Conservation (phyloP, 2,888 invertebrate species). For the Drosophila neotestacea region DNA sequence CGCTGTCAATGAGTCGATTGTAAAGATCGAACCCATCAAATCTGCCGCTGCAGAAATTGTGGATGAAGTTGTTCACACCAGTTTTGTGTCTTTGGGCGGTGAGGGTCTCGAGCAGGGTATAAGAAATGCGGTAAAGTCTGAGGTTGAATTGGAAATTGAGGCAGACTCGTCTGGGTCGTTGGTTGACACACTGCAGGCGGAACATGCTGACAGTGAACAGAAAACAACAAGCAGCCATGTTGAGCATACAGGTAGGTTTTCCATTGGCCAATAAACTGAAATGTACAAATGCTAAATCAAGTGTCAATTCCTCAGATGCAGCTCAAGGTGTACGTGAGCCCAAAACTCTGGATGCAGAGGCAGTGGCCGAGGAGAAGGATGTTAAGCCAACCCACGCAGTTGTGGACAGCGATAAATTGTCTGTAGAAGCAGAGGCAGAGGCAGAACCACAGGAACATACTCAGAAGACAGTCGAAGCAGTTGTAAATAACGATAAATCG, state of each 20-base stretch:
- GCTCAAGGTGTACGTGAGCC: constrained; percentile 56
- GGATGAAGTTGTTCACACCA: constrained; percentile 47
- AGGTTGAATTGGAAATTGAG: constrained; percentile 69
- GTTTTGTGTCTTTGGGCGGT: constrained; percentile 57
- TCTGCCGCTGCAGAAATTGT: constrained; percentile 32
- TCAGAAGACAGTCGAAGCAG: constrained; percentile 4
- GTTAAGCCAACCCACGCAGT: background rate
- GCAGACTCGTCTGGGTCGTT: constrained; percentile 35
- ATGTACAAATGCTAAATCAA: background rate
- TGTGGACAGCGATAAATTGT: background rate
- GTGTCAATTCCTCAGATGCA: constrained; percentile 12
- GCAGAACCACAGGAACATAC: constrained; percentile 1
- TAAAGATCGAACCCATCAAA: constrained; percentile 21
- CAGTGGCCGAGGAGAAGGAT: constrained; percentile 5
- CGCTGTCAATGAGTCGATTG: constrained; percentile 27
- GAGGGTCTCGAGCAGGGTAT: constrained; percentile 76
- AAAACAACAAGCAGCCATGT: constrained; percentile 15
- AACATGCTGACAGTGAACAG: constrained; percentile 12
- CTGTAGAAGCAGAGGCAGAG: background rate
- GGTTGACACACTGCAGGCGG: constrained; percentile 37
- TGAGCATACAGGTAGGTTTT: constrained; percentile 43
- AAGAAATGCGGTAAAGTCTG: constrained; percentile 73
- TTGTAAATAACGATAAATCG: constrained; percentile 14
- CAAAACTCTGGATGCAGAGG: constrained; percentile 48
- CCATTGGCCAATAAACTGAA: background rate